phyloP scores from a whole-genome alignment of 2,113 vertebrate species.

The Heterotilapia buettikoferi region DNA sequence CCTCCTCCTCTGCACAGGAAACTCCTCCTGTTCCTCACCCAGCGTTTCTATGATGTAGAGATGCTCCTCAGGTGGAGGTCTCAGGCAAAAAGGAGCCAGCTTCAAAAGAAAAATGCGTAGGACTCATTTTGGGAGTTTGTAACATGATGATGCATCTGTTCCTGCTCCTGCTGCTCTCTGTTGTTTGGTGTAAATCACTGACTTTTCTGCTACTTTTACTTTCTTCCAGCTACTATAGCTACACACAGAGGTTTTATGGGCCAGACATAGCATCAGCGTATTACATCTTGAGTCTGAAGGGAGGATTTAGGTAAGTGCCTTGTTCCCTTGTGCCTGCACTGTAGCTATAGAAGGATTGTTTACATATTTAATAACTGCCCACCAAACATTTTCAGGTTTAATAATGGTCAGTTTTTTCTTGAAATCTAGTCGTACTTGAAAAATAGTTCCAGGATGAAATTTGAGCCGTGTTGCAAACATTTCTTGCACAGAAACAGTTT shows the following conservation, averaged over 20 bases:
- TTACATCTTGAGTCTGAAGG: constrained; percentile 71
- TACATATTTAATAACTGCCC: neutral
- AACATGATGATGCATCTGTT: neutral
- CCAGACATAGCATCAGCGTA: constrained; percentile 60
- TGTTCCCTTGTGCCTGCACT: neutral
- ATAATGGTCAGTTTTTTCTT: neutral
- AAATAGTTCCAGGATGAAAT: neutral
- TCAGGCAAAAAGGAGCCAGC: neutral
- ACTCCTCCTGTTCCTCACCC: constrained; percentile 49
- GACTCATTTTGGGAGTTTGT: neutral
- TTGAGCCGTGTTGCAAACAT: neutral
- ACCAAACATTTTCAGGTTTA: neutral
- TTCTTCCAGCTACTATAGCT: constrained; percentile 41
- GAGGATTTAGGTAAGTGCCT: constrained; percentile 74
- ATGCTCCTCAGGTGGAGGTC: constrained; percentile 33
- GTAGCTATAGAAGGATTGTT: neutral
- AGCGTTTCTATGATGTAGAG: constrained; percentile 68
- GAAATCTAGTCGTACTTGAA: neutral
- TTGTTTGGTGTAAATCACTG: neutral
- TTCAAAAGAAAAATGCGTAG: constrained; percentile 66
- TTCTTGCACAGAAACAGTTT: neutral
- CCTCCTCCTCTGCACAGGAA: constrained; percentile 7
- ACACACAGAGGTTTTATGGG: constrained; percentile 47
- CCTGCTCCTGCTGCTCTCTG: neutral
- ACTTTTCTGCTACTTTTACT: neutral